phyloP scores from a whole-genome alignment of 2,888 invertebrate genomes.

The Orthosia cruda region DNA sequence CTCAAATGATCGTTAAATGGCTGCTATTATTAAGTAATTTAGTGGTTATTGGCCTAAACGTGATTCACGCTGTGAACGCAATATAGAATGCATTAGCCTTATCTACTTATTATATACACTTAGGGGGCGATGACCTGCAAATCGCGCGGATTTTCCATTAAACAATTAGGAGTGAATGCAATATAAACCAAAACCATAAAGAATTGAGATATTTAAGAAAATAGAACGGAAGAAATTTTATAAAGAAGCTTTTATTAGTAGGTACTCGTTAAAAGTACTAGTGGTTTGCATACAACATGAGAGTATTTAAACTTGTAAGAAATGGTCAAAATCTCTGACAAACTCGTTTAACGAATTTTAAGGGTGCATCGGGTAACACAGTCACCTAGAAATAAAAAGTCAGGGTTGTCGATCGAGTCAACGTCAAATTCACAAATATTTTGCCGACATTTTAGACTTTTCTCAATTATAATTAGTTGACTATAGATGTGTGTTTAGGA shows the following conservation, averaged over 20 bases:
- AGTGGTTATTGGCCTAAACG: slow-evolving; percentile 58
- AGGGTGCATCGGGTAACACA: no score
- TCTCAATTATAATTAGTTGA: no score
- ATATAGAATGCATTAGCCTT: slow-evolving; percentile 48
- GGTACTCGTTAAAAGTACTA: neutral
- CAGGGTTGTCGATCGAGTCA: no score
- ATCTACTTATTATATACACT: slow-evolving; percentile 32
- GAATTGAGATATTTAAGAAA: neutral
- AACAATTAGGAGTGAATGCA: neutral
- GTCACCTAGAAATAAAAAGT: no score
- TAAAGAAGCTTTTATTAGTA: neutral
- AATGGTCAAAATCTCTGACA: no score
- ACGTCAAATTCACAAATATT: no score
- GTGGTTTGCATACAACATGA: no score
- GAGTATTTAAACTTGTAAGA: no score
- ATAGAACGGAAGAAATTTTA: neutral
- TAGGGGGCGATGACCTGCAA: slow-evolving; percentile 28
- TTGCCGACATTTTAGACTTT: no score
- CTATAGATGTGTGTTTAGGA: no score
- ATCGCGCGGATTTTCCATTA: slow-evolving; percentile 24
- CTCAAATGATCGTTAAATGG: slow-evolving; percentile 77
- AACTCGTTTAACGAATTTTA: no score
- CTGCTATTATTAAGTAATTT: slow-evolving; percentile 69
- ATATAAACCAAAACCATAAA: no score
- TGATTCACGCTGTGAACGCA: slow-evolving; percentile 42